A percentile compares a stretch with the other conserved stretches of the same genome.
phyloP scores from a whole-genome alignment of 2,888 invertebrate species.

The Epistrophe grossulariae region DNA sequence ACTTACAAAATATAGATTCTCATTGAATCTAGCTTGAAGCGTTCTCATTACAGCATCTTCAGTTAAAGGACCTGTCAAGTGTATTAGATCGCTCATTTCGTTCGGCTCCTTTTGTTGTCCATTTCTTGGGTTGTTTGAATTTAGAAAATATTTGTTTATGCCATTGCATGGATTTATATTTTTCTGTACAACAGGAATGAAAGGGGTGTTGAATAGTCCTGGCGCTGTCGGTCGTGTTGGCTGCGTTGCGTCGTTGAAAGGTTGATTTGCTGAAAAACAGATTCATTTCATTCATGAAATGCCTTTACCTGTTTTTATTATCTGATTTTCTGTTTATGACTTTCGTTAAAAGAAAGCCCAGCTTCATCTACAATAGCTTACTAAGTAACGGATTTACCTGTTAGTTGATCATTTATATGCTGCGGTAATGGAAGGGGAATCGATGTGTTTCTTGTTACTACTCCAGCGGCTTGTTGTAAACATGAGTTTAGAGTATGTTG shows the following conservation, averaged over 20 bases:
- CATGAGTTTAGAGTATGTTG: conserved; percentile 80
- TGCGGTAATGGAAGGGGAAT: conserved; percentile 84
- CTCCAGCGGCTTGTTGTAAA: conserved; percentile 79
- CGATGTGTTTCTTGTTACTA: conserved; percentile 83
- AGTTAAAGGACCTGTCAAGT: conserved; percentile 95
- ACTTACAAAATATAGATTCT: conserved; percentile 95
- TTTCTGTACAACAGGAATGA: conserved; percentile 79
- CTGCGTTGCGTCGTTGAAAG: conserved; percentile 76
- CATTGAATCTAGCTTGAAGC: conserved; percentile 94
- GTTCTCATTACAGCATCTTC: conserved; percentile 97
- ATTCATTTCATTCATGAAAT: conserved; percentile 48
- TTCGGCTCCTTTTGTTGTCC: conserved; percentile 78
- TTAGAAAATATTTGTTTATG: conserved; percentile 79
- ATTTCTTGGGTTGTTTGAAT: conserved; percentile 45
- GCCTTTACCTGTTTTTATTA: conserved; percentile 46
- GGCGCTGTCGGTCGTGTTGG: conserved; percentile 77
- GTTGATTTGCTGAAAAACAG: conserved; percentile 61
- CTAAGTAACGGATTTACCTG: conserved; percentile 57
- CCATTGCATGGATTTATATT: conserved; percentile 81
- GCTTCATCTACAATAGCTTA: conserved; percentile 7
- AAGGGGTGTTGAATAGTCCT: conserved; percentile 78
- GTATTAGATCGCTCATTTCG: conserved; percentile 94
- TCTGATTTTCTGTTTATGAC: conserved; percentile 34
- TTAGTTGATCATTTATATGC: conserved; percentile 80
- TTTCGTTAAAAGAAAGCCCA: conserved; percentile 31